Percentiles rank a stretch among this genome's conserved stretches.
Evolutionary conservation across 2,113 vertebrate species (phyloP).

Genomic region (Symphodus melops): DNA sequence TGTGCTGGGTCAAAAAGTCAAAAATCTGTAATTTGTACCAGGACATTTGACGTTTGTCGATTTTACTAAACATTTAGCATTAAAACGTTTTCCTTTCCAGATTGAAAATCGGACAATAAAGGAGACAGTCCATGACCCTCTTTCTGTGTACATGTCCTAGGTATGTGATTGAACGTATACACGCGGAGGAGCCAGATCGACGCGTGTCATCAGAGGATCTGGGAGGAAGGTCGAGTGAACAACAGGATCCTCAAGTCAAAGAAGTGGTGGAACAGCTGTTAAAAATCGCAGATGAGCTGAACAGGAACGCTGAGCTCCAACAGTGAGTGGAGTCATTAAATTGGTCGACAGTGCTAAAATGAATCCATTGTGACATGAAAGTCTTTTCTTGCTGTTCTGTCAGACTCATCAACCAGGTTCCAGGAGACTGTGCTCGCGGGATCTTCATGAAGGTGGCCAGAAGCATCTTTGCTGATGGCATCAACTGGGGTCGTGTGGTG

Average conservation of each 20-base stretch:
- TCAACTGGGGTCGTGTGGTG: slow-evolving; percentile 84
- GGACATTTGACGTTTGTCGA: too few relatives aligned
- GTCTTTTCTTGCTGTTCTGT: not conserved
- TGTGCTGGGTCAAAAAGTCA: too few relatives aligned
- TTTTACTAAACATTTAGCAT: too few relatives aligned
- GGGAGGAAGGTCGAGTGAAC: slow-evolving; percentile 76
- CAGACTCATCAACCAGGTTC: slow-evolving; percentile 80
- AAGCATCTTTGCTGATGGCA: slow-evolving; percentile 81
- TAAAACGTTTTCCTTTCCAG: too few relatives aligned
- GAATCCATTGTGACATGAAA: not conserved
- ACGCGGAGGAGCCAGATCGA: slow-evolving; percentile 62
- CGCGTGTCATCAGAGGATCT: slow-evolving; percentile 72
- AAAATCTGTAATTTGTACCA: too few relatives aligned
- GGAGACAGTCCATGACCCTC: not conserved
- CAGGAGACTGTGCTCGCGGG: slow-evolving; percentile 75
- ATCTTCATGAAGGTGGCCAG: slow-evolving; percentile 82
- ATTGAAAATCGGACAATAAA: not conserved
- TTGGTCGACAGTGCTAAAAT: too few relatives aligned
- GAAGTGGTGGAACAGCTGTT: slow-evolving; percentile 79
- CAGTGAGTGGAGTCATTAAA: slow-evolving; percentile 59
- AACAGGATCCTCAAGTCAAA: slow-evolving; percentile 77
- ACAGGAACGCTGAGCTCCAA: slow-evolving; percentile 79
- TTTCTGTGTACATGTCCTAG: slow-evolving; percentile 42
- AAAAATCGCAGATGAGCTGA: slow-evolving; percentile 80
- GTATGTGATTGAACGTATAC: slow-evolving; percentile 77